Evolutionary conservation across 2,113 vertebrate species (phyloP).

Genomic region (Chionis minor): DNA sequence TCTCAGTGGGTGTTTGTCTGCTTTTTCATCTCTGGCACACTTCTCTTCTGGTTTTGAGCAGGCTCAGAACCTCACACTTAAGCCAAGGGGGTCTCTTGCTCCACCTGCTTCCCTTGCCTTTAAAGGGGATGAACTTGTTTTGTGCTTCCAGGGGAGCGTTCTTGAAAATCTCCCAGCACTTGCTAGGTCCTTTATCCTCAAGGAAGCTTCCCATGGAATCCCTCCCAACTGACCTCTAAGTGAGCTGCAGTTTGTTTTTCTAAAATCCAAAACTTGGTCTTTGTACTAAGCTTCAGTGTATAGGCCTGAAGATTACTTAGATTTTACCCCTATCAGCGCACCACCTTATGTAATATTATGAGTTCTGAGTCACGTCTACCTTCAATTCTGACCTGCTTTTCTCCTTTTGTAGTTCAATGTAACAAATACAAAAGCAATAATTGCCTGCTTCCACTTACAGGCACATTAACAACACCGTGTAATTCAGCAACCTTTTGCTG

Average conservation of each 20-base stretch:
- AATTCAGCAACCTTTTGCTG: neutral
- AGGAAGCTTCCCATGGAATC: neutral
- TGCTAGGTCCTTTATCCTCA: neutral
- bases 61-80: neutral
- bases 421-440: neutral
- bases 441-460: neutral
- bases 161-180: neutral
- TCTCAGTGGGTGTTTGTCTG: neutral
- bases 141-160: neutral
- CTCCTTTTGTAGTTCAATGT: neutral
- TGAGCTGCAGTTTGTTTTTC: neutral
- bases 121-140: neutral
- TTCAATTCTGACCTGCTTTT: neutral
- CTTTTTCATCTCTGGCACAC: neutral
- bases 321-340: neutral
- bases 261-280: neutral
- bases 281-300: neutral
- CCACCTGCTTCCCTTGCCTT: neutral
- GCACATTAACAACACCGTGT: neutral
- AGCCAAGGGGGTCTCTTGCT: neutral
- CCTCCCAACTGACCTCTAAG: neutral
- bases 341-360: rapidly evolving
- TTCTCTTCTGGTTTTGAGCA: neutral
- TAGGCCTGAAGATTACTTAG: neutral
- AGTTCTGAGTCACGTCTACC: neutral